phyloP scores from a whole-genome alignment of 2,113 vertebrate genomes.

The Pedionomus torquatus region DNA sequence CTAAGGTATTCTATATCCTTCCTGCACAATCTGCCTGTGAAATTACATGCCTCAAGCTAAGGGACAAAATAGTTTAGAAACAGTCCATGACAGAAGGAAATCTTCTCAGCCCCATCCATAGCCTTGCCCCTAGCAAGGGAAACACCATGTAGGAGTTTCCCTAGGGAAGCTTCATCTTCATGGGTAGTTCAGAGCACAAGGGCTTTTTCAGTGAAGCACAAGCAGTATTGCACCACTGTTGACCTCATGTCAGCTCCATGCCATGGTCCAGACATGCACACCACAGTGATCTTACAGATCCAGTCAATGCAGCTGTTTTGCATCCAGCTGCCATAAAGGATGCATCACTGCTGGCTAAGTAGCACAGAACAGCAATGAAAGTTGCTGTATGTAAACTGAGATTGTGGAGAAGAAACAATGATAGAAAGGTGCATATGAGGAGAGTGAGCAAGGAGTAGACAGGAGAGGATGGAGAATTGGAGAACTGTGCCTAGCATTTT shows the following conservation, averaged over 20 bases:
- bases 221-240: neutral
- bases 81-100: neutral
- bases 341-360: neutral
- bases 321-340: neutral
- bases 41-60: accelerated
- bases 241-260: neutral
- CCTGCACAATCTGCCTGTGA: neutral
- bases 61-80: neutral
- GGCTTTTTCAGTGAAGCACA: neutral
- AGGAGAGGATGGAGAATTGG: neutral
- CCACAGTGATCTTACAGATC: neutral
- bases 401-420: neutral
- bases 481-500: neutral
- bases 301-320: neutral
- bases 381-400: neutral
- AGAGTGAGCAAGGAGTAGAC: accelerated
- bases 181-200: neutral
- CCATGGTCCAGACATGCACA: accelerated
- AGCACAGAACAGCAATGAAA: accelerated
- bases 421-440: neutral
- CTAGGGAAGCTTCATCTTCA: neutral
- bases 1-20: neutral
- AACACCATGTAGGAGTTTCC: neutral
- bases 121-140: neutral
- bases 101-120: neutral